Percentiles rank a stretch among this genome's conserved stretches.
These are phyloP conservation scores for Brachyhypopomus occidentalis DNA, from an alignment of 2,113 vertebrate species.

Conservation along the genomic window DNA sequence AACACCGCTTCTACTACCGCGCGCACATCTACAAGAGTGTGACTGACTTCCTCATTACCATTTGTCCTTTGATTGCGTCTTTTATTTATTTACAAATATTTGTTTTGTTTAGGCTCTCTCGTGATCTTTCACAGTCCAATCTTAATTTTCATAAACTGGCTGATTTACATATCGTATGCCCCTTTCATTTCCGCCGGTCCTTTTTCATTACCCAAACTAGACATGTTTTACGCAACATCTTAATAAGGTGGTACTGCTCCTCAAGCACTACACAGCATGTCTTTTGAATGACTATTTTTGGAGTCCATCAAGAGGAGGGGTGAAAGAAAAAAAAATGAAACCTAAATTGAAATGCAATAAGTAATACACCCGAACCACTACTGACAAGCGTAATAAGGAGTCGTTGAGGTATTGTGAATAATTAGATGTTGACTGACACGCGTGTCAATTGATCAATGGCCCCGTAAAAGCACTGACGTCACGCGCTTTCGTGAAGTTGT, in stretches of 20 bases:
- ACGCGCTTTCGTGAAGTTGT: slow-evolving; percentile 51
- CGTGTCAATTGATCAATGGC: slow-evolving; percentile 70
- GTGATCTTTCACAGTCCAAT: slow-evolving; percentile 32
- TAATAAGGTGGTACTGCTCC: not conserved
- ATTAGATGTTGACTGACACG: slow-evolving; percentile 68
- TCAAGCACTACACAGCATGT: not conserved
- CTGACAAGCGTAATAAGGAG: slow-evolving; percentile 35
- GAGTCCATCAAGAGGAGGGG: not conserved
- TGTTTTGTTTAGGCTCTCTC: slow-evolving; percentile 64
- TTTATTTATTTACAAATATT: slow-evolving; percentile 76
- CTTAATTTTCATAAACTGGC: slow-evolving; percentile 4
- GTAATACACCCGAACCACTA: slow-evolving; percentile 7
- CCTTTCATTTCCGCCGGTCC: not conserved
- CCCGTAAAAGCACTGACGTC: slow-evolving; percentile 62
- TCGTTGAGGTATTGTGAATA: slow-evolving; percentile 62
- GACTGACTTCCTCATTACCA: slow-evolving; percentile 82
- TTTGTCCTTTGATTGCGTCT: slow-evolving; percentile 82
- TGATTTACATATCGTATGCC: slow-evolving; percentile 1
- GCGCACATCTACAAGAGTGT: slow-evolving; percentile 82
- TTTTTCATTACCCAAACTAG: not conserved
- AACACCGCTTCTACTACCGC: slow-evolving; percentile 90
- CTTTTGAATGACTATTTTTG: not conserved
- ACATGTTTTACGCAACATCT: not conserved
- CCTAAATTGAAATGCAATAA: slow-evolving; percentile 1
- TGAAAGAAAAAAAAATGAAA: not conserved